Evolutionary conservation across 2,888 invertebrate species (phyloP), one percentile per base, ranked within the genome.

Genomic region (Elegia similella): DNA sequence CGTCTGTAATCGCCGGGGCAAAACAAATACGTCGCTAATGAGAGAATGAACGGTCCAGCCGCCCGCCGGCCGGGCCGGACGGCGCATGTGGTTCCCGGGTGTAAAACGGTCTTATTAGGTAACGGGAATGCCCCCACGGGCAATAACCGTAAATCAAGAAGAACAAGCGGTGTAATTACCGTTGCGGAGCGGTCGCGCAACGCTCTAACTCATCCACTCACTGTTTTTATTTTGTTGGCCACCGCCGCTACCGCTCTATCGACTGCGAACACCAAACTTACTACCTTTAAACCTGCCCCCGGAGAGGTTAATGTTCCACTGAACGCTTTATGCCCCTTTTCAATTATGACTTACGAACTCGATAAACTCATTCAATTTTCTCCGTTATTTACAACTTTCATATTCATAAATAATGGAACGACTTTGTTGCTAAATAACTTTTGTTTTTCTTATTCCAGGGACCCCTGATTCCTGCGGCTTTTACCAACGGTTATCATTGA

Each of bases 401-500:
- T 56, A 52, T 61, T 48, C 42, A 29, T 42, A 48, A 48, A 47
- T 42, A 56, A 42, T 32, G 34, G 29, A 23, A 42, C 29, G 23
- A 48, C 16, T 50, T 42, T 16, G 32, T 53, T 50, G 44, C 46
- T 64, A 46, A 64, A 55, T 29, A 52, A 53, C 60, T 63, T 65
- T 65, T 60, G 65, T 73, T 70, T 74, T 48, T 75, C 66, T 85
- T 87, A 85, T 95, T 95, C 69, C 95, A 98, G 98, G 98, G 97
- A 87, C 97, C 98, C 88, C 94, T 98, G 94, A 98, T 98, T 95
- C 98, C 98, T 93, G 97, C 98, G 93, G 98, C 98, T 93, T 98
- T 98, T 94, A 98, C 98, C 94, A 98, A 98, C 94, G 98, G 98
- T 93, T 98, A 98, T 94, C 98, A 98, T 95, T 96, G 96, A 96